phyloP scores from a whole-genome alignment of 2,888 invertebrate species.

The Lamproptera curius region DNA sequence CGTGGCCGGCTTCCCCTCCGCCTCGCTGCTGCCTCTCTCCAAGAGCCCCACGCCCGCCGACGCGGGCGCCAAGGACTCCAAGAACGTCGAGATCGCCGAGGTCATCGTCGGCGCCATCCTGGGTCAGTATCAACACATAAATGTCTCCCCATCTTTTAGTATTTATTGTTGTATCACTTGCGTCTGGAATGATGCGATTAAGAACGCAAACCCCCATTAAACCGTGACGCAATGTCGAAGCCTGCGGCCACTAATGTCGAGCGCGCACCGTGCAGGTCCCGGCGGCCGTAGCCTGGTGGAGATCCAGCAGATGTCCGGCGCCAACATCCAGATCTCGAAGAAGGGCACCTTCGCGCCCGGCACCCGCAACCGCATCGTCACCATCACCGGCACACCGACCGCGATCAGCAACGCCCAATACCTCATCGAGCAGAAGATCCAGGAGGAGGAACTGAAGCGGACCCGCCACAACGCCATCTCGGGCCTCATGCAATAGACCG shows the following conservation, averaged over 20 bases:
- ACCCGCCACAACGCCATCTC: slow-evolving; percentile 92
- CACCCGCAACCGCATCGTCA: slow-evolving; percentile 97
- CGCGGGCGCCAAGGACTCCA: slow-evolving; percentile 87
- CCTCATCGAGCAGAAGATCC: slow-evolving; percentile 97
- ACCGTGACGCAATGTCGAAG: too few relatives aligned
- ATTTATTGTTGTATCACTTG: too few relatives aligned
- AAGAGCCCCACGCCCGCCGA: slow-evolving; percentile 90
- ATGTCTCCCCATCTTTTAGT: too few relatives aligned
- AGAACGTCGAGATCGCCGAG: slow-evolving; percentile 96
- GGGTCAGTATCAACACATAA: slow-evolving; percentile 60
- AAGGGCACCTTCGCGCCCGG: slow-evolving; percentile 98
- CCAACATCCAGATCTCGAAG: slow-evolving; percentile 99
- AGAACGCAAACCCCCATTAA: too few relatives aligned
- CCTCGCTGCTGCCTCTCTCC: slow-evolving; percentile 84
- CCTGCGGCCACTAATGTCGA: too few relatives aligned
- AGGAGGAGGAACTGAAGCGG: slow-evolving; percentile 96
- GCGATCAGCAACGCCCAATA: slow-evolving; percentile 95
- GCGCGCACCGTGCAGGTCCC: slow-evolving; percentile 79
- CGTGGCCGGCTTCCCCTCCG: slow-evolving; percentile 82
- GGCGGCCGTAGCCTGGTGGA: slow-evolving; percentile 97
- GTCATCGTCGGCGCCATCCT: slow-evolving; percentile 98
- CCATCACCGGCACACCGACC: slow-evolving; percentile 93
- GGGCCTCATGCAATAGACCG: slow-evolving; percentile 82
- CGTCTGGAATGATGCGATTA: too few relatives aligned
- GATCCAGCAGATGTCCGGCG: slow-evolving; percentile 97